Evolutionary conservation across 2,113 vertebrate genomes (phyloP).

Genomic region (Xyliphius kryptos): DNA sequence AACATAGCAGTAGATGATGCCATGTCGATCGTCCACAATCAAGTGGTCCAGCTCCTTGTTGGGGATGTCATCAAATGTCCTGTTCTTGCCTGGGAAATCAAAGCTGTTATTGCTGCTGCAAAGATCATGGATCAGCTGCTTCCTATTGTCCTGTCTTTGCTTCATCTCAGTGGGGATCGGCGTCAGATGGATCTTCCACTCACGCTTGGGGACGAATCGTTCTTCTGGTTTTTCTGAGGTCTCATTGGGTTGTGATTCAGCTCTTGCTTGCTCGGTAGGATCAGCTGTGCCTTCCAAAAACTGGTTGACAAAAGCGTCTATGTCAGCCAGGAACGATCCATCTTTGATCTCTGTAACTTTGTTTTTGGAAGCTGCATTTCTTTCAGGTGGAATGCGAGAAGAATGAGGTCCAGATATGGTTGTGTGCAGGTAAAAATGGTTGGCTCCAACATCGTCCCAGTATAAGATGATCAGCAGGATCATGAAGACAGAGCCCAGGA

Average conservation of each 20-base stretch:
- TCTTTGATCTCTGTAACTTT: no score
- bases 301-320: constrained; percentile 77
- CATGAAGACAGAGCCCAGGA: constrained; percentile 83
- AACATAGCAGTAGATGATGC: constrained; percentile 94
- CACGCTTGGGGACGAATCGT: constrained; percentile 76
- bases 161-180: constrained; percentile 65
- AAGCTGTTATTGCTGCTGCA: constrained; percentile 79
- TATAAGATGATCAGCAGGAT: constrained; percentile 93
- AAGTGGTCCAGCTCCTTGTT: constrained; percentile 93
- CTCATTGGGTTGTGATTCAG: constrained; percentile 41
- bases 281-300: constrained; percentile 69
- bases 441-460: constrained; percentile 87
- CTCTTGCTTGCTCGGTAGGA: constrained; percentile 56
- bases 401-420: constrained; percentile 73
- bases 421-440: constrained; percentile 78
- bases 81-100: constrained; percentile 81
- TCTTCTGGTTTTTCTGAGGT: constrained; percentile 63
- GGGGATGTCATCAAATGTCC: constrained; percentile 93
- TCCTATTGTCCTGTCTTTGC: constrained; percentile 72
- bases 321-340: constrained; percentile 63
- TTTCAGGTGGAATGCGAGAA: constrained; percentile 49
- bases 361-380: constrained; percentile 31
- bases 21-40: constrained; percentile 92
- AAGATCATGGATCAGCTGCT: constrained; percentile 65
- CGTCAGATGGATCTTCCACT: constrained; percentile 79